Evolutionary conservation across 2,888 invertebrate genomes (phyloP), one percentile per base, ranked within the genome.

Genomic region (Cylloceria caligata): DNA sequence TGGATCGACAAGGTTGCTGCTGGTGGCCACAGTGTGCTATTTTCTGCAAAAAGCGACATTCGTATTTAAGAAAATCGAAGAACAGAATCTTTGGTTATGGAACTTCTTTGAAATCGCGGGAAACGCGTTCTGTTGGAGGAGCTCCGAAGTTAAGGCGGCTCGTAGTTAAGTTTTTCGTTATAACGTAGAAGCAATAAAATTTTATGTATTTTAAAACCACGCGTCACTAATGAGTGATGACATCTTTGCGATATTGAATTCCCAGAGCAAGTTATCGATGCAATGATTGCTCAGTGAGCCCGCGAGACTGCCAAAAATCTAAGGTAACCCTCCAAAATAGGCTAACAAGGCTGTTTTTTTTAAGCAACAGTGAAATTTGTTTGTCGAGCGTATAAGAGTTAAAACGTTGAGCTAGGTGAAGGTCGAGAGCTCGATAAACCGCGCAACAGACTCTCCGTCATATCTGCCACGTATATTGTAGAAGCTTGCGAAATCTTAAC

Each of bases 21-120:
- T n/a, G n/a, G n/a, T n/a, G n/a, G n/a, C n/a, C n/a, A n/a, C n/a
- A n/a, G n/a, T n/a, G n/a, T n/a, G n/a, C n/a, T 13, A 24, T 36
- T 62, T 62, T 62, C 7, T 27, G n/a, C 21, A 9, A 21, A 42
- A 64, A 65, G 45, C 45, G 45, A n/a, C 34, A 7, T 21, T 16
- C 21, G 6, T 34, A n/a, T 34, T 6, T 27, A 55, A 57, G 57
- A 16, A 16, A 57, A 72, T 45, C 47, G 42, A 60, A 36, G 67
- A 24, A 74, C 27, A 36, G 30, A 60, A 71, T 65, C 65, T 82
- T 82, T 77, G 82, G 79, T 82, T 82, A 82, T 82, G 79, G 57
- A 60, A 71, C 75, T 60, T 57, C 60, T 39, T 71, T 85, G 84
- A 91, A 91, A 88, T 90, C 90, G 91, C 91, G 91, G 91, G 91